A percentile compares a stretch with the other conserved stretches of the same genome.
These are phyloP conservation scores for Stigmatopora nigra DNA, from an alignment of 2,113 vertebrate species.

Conservation along the genomic window DNA sequence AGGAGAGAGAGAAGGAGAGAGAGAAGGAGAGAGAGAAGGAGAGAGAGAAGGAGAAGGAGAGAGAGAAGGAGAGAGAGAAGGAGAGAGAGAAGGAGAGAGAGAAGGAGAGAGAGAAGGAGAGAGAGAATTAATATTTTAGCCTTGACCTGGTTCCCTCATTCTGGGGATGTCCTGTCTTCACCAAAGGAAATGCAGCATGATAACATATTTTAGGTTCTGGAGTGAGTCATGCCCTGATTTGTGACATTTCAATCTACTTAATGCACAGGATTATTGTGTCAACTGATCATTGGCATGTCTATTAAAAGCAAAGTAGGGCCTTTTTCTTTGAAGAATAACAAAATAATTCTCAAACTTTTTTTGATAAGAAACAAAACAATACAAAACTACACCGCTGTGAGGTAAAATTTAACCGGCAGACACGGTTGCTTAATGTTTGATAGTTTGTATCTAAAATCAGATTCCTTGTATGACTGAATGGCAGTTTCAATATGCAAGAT, in stretches of 20 bases:
- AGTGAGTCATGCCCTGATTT: conserved; percentile 57
- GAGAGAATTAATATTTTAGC: conserved; percentile 63
- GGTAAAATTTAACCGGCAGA: no score
- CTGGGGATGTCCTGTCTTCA: conserved; percentile 57
- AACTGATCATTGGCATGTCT: conserved; percentile 26
- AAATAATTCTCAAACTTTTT: no score
- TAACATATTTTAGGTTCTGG: conserved; percentile 54
- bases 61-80: conserved; percentile 24
- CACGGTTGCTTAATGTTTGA: no score
- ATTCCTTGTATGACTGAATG: no score
- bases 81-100: conserved; percentile 12
- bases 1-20: conserved; percentile 24
- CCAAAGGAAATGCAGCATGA: conserved; percentile 55
- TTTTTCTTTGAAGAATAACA: background rate
- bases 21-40: conserved; percentile 27
- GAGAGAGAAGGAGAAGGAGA: no score
- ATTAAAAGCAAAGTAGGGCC: background rate
- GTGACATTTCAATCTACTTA: conserved; percentile 53
- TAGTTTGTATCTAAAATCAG: no score
- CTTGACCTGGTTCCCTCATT: conserved; percentile 60
- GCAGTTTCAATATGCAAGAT: no score
- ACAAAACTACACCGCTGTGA: no score
- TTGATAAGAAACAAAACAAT: no score
- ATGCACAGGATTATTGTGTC: conserved; percentile 42
- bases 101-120: conserved; percentile 19